Evolutionary conservation across 35 echinoderm and acorn worm genomes (phyloP).

Genomic region (Ptychodera flava): DNA sequence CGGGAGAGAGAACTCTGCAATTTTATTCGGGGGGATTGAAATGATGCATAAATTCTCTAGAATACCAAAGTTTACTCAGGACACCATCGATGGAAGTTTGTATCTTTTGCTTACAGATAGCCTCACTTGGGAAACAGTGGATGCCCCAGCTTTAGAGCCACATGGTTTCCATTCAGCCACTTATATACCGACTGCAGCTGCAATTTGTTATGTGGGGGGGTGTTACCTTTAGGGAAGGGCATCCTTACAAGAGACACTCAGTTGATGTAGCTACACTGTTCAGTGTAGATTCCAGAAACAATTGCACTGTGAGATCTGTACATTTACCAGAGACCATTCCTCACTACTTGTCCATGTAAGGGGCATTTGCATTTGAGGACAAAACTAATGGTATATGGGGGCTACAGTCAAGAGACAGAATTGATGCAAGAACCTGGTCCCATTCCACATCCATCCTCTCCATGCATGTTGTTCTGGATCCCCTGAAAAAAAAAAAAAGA

Average conservation of each 20-base stretch:
- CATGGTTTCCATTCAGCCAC: background rate
- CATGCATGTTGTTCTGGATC: background rate
- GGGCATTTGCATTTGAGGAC: background rate
- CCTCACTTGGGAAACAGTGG: background rate
- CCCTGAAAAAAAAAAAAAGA: background rate
- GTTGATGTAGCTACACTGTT: background rate
- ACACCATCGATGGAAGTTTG: background rate
- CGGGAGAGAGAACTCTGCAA: background rate
- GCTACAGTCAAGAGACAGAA: background rate
- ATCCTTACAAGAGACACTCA: background rate
- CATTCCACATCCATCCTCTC: background rate
- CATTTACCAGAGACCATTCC: background rate
- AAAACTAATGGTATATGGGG: background rate
- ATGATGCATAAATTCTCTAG: background rate
- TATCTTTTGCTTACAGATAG: background rate
- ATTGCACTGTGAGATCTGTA: background rate
- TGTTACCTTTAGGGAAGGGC: background rate
- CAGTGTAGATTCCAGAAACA: background rate
- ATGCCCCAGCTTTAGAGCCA: background rate
- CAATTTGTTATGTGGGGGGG: background rate
- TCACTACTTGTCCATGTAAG: background rate
- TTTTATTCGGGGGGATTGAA: background rate
- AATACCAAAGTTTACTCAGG: background rate
- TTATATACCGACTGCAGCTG: background rate
- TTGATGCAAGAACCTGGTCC: background rate